phyloP scores from a whole-genome alignment of 2,113 vertebrate species.

The Microtus pennsylvanicus region DNA sequence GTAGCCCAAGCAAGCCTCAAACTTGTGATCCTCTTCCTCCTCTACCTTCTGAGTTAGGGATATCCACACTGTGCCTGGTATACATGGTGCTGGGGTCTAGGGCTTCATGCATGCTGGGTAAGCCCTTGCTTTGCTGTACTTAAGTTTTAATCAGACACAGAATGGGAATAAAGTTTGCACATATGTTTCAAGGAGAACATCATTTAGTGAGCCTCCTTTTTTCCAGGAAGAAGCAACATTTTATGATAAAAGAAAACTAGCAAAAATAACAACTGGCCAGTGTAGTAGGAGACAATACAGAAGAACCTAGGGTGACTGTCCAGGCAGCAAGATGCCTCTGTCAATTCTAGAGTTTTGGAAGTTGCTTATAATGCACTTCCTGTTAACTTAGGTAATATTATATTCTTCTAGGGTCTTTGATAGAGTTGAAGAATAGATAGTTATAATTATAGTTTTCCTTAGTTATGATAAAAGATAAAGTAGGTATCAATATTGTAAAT shows the following conservation, averaged over 20 bases:
- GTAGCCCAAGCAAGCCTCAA: neutral
- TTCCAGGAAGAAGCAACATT: neutral
- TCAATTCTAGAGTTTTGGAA: too few species aligned
- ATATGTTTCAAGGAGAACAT: slow-evolving; percentile 14
- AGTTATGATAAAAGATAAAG: too few species aligned
- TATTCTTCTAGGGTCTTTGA: too few species aligned
- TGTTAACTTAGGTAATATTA: too few species aligned
- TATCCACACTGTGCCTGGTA: neutral
- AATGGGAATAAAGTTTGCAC: slow-evolving; percentile 66
- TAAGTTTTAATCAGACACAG: slow-evolving; percentile 73
- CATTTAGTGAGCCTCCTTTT: neutral
- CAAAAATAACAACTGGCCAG: neutral
- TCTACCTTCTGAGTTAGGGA: neutral
- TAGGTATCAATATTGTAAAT: too few species aligned
- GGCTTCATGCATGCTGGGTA: too few species aligned
- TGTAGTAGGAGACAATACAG: too few species aligned
- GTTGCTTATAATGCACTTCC: too few species aligned
- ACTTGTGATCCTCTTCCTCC: neutral
- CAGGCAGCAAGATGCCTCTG: too few species aligned
- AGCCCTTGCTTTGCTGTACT: slow-evolving; percentile 53
- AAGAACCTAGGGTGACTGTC: too few species aligned
- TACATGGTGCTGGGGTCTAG: neutral
- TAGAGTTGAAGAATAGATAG: too few species aligned
- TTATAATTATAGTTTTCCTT: too few species aligned
- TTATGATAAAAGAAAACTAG: slow-evolving; percentile 31